A percentile compares a stretch with the other conserved stretches of the same genome.
Conservation (phyloP, 2,888 invertebrate species). For the Drosophila pullipes region DNA sequence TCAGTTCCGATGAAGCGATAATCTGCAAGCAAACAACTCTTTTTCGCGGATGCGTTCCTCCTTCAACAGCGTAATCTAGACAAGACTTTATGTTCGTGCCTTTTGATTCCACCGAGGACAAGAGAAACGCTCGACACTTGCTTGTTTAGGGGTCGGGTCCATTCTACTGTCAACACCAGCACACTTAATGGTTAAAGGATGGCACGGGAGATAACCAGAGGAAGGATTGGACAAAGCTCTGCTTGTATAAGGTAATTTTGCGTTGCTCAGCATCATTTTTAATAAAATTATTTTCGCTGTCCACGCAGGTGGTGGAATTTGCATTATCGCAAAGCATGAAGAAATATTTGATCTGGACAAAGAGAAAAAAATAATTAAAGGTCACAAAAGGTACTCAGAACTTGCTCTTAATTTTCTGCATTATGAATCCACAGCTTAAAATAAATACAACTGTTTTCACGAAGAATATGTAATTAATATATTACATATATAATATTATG, state of each 20-base stretch:
- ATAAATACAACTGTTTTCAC: neutral
- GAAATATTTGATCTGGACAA: neutral
- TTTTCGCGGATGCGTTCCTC: constrained; percentile 32
- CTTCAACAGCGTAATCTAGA: constrained; percentile 48
- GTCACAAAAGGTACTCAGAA: neutral
- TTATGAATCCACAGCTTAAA: neutral
- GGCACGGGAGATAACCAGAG: constrained; percentile 35
- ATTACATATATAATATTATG: neutral
- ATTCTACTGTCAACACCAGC: neutral
- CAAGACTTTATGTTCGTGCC: constrained; percentile 39
- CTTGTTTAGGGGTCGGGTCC: constrained; percentile 48
- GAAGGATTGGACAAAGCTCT: constrained; percentile 12
- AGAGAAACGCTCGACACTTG: constrained; percentile 15
- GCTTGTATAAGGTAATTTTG: constrained; percentile 17
- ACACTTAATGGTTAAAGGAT: neutral
- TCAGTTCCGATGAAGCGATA: constrained; percentile 65
- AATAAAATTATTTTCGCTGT: constrained; percentile 45
- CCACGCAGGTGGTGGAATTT: constrained; percentile 8
- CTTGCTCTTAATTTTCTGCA: neutral
- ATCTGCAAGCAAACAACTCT: constrained; percentile 60
- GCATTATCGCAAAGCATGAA: neutral
- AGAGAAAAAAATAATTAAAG: neutral
- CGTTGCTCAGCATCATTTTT: constrained; percentile 23
- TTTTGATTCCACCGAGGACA: constrained; percentile 6
- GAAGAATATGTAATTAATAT: neutral